Conservation (phyloP, 1,140 invertebrate species). For the Drosophila novamexicana region DNA sequence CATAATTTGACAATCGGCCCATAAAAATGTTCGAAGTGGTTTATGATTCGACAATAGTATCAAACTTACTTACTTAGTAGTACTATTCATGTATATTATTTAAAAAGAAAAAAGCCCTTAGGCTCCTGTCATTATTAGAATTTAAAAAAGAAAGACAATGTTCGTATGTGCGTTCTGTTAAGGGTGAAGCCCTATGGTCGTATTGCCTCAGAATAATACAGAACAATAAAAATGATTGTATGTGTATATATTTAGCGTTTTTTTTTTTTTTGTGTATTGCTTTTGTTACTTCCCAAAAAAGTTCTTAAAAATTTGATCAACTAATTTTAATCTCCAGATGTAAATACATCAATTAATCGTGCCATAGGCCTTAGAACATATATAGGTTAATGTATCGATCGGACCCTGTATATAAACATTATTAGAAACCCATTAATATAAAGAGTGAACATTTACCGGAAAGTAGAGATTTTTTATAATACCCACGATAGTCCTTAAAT, state of each 20-base stretch:
- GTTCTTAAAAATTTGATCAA: neutral
- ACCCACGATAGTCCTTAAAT: slow-evolving; percentile 71
- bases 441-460: slow-evolving; percentile 84
- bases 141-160: no score
- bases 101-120: no score
- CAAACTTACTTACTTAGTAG: no score
- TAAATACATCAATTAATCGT: slow-evolving; percentile 16
- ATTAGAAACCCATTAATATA: slow-evolving; percentile 63
- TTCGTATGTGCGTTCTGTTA: no score
- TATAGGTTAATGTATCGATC: slow-evolving; percentile 10
- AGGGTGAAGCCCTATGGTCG: neutral
- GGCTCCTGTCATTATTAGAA: no score
- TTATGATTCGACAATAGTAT: no score
- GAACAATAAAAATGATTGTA: slow-evolving; percentile 2
- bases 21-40: no score
- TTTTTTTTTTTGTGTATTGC: slow-evolving; percentile 11
- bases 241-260: slow-evolving; percentile 14
- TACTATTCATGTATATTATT: no score
- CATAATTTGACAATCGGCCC: no score
- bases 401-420: slow-evolving; percentile 4
- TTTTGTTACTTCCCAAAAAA: slow-evolving; percentile 3
- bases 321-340: slow-evolving; percentile 19
- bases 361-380: slow-evolving; percentile 22
- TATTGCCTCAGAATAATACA: slow-evolving; percentile 16
- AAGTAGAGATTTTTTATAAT: slow-evolving; percentile 66